Evolutionary conservation across 2,888 invertebrate species (phyloP), one percentile per base, ranked within the genome.

Genomic region (Xestia sexstrigata): DNA sequence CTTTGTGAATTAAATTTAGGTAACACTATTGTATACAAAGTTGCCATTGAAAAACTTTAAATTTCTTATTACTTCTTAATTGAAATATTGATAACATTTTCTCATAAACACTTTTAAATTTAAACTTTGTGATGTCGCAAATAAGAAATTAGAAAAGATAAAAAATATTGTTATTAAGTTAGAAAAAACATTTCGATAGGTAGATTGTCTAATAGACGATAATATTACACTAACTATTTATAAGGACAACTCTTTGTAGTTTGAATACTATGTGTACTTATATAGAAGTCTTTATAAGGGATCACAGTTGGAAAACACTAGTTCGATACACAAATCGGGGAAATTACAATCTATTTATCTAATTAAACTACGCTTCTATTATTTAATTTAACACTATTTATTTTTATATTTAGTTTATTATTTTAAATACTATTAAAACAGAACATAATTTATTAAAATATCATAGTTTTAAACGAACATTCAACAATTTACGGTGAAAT

Each of bases 241-340:
- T 91, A 91, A 89, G 90, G 91, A 88, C 91, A 91, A 90, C 83
- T 86, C 80, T 90, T 72, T 91, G 90, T 90, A 90, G 87, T 87
- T 88, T 87, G 86, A 89, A 85, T 86, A 89, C 87, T 89, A 89
- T 84, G 90, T 85, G 87, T 89, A 95, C 96, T 95, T 96, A 96
- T 90, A 92, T 95, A 96, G 95, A 96, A 96, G 96, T 96, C 96
- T 96, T 96, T 95, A 95, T 94, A 93, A 95, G 96, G 96, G 96
- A 96, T 96, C 96, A 96, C 96, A 96, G 96, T 94, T 95, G 96
- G 96, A 95, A 95, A 96, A 95, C 92, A 92, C 96, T 96, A 96
- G 94, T 93, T 94, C 92, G 90, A 93, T 94, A 95, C 93, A 93
- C 90, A 92, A 89, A 92, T 89, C 89, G 91, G 91, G 90, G 92